Conservation (phyloP, 2,797 vertebrate species). For the Dryobates pubescens region DNA sequence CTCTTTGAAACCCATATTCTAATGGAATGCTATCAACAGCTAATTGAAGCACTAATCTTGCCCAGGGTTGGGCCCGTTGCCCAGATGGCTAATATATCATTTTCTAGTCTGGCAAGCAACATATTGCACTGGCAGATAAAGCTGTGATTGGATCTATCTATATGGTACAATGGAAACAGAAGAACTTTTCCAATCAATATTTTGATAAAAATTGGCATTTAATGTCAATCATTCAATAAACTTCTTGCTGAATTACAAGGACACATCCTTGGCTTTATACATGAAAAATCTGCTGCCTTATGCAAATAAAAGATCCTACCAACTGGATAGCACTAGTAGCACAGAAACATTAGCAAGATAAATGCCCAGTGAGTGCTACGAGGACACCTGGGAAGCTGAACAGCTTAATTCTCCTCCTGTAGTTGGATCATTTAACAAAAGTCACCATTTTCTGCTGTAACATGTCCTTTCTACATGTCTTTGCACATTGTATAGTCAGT, state of each 20-base stretch:
- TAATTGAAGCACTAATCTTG: constrained; percentile 78
- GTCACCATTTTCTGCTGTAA: neutral
- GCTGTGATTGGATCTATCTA: constrained; percentile 29
- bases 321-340: neutral
- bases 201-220: constrained; percentile 62
- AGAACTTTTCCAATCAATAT: constrained; percentile 52
- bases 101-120: constrained; percentile 73
- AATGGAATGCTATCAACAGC: constrained; percentile 77
- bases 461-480: neutral
- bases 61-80: constrained; percentile 73
- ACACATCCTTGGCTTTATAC: neutral
- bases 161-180: constrained; percentile 4
- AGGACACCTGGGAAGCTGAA: constrained; percentile 12
- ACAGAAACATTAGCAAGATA: neutral
- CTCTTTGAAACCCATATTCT: constrained; percentile 79
- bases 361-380: neutral
- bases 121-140: constrained; percentile 40
- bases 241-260: constrained; percentile 35
- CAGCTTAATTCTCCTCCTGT: neutral
- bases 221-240: constrained; percentile 34
- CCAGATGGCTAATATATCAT: constrained; percentile 76
- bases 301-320: neutral
- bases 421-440: neutral
- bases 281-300: constrained; percentile 11
- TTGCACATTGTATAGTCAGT: rapidly evolving